Conservation (phyloP, 1,140 invertebrate species). For the Panulirus ornatus region DNA sequence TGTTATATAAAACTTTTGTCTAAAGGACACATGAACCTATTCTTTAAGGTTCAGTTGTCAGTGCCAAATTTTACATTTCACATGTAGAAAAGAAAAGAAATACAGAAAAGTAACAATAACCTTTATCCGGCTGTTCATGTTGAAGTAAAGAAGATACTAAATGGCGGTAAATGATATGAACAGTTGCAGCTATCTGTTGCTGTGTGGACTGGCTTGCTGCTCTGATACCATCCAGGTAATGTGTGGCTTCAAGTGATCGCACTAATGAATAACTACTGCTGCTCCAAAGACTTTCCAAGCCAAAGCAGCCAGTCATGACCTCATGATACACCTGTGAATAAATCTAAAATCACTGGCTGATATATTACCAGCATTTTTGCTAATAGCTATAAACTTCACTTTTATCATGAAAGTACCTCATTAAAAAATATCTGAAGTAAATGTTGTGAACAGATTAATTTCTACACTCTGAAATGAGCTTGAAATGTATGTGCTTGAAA, state of each 20-base stretch:
- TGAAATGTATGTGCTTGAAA: too few species aligned
- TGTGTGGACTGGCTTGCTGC: slow-evolving; percentile 78
- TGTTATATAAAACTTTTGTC: too few species aligned
- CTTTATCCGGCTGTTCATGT: slow-evolving; percentile 74
- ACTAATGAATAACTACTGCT: slow-evolving; percentile 56
- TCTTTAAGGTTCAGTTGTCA: too few species aligned
- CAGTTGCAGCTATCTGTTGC: slow-evolving; percentile 78
- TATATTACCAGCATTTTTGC: not conserved
- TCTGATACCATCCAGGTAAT: slow-evolving; percentile 80
- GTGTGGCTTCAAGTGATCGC: slow-evolving; percentile 77
- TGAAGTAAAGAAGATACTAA: slow-evolving; percentile 75
- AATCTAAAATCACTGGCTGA: not conserved
- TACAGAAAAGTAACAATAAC: not conserved
- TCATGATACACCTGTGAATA: slow-evolving; percentile 80
- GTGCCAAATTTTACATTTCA: not conserved
- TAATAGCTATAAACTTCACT: not conserved
- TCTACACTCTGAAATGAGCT: too few species aligned
- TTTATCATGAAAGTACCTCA: not conserved
- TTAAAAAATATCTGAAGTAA: too few species aligned
- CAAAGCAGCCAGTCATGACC: slow-evolving; percentile 82
- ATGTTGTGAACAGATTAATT: too few species aligned
- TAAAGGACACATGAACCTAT: too few species aligned
- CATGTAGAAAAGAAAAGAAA: not conserved
- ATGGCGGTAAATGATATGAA: slow-evolving; percentile 78
- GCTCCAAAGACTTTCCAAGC: slow-evolving; percentile 79